Percentiles rank a stretch among this genome's conserved stretches.
Evolutionary conservation across 2,888 invertebrate genomes (phyloP).

Genomic region (Spisula solida): DNA sequence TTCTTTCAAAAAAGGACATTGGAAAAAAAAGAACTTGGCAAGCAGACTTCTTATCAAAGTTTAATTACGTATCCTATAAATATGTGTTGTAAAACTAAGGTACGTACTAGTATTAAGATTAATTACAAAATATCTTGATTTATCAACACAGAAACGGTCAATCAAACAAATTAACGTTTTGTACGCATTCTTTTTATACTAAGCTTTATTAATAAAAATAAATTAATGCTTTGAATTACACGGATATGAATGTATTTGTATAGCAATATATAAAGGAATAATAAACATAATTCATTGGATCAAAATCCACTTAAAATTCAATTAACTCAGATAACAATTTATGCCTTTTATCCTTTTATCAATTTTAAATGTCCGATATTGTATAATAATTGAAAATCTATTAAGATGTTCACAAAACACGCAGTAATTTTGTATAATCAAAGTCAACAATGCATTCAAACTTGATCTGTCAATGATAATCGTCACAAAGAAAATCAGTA

Average conservation of each 20-base stretch:
- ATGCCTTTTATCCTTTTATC: neutral
- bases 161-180: neutral
- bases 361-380: neutral
- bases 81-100: neutral
- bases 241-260: neutral
- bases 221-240: neutral
- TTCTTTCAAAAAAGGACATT: conserved; percentile 33
- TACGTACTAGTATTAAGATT: neutral
- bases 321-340: neutral
- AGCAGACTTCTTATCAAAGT: conserved; percentile 39
- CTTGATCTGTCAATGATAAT: neutral
- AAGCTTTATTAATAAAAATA: conserved; percentile 4
- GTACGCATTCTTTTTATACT: neutral
- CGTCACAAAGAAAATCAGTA: neutral
- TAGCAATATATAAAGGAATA: neutral
- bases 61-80: conserved; percentile 40
- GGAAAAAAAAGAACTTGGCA: conserved; percentile 39
- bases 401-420: conserved; percentile 17
- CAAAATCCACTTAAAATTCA: neutral
- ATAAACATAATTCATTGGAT: neutral
- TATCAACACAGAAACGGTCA: neutral
- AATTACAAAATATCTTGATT: conserved; percentile 1
- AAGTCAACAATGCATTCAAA: neutral
- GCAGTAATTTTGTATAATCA: neutral
- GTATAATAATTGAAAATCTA: neutral